A percentile compares a stretch with the other conserved stretches of the same genome.
Evolutionary conservation across 2,797 vertebrate species (phyloP).

Genomic region (Scarus forsteni): DNA sequence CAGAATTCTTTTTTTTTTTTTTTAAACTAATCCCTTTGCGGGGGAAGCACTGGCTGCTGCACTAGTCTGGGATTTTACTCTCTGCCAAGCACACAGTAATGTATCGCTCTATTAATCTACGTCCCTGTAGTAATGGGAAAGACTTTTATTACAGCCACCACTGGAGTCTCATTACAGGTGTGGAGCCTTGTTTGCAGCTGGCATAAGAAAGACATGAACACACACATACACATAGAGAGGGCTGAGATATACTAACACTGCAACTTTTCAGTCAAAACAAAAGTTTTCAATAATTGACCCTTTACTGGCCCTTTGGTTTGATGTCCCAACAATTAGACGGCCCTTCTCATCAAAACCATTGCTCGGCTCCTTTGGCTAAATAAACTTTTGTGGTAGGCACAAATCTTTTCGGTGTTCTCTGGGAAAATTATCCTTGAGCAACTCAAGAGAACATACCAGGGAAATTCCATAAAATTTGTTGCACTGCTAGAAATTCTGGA

Average conservation of each 20-base stretch:
- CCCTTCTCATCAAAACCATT: too few species aligned
- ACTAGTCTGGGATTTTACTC: constrained; percentile 46
- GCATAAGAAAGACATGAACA: background rate
- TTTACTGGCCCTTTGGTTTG: too few species aligned
- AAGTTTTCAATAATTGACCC: too few species aligned
- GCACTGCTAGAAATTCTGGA: too few species aligned
- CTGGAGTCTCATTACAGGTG: constrained; percentile 71
- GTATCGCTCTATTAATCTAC: constrained; percentile 79
- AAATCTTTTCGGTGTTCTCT: too few species aligned
- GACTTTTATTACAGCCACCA: constrained; percentile 69
- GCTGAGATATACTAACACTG: background rate
- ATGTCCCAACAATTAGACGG: too few species aligned
- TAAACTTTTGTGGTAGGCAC: too few species aligned
- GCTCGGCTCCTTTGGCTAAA: too few species aligned
- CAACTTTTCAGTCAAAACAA: too few species aligned
- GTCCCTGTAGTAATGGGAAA: constrained; percentile 68
- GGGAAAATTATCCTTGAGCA: too few species aligned
- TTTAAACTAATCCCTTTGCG: constrained; percentile 62
- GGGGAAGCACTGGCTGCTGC: constrained; percentile 49
- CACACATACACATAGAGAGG: background rate
- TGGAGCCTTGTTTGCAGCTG: constrained; percentile 30
- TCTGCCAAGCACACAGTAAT: constrained; percentile 71
- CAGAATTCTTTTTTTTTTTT: constrained; percentile 33
- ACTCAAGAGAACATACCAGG: too few species aligned
- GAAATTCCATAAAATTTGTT: too few species aligned